phyloP scores from a whole-genome alignment of 2,113 vertebrate genomes.

The Beaufortia kweichowensis region DNA sequence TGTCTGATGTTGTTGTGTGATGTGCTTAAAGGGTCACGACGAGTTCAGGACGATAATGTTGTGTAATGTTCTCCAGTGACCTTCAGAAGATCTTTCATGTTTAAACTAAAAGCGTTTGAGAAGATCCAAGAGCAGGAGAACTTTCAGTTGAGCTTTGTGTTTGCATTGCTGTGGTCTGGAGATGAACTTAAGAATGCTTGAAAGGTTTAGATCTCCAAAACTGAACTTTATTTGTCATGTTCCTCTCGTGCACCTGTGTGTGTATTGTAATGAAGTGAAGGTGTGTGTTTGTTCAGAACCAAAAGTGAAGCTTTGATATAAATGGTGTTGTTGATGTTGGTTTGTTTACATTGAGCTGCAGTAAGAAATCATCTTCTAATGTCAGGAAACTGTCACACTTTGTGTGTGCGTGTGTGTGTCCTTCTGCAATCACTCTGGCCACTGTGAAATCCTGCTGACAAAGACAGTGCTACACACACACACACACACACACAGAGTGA shows the following conservation, averaged over 20 bases:
- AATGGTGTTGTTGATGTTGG: neutral
- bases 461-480: constrained; percentile 73
- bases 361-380: neutral
- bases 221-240: neutral
- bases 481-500: constrained; percentile 67
- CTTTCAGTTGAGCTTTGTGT: neutral
- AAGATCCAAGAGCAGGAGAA: too few species aligned
- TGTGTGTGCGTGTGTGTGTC: constrained; percentile 49
- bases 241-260: constrained; percentile 17
- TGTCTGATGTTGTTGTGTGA: neutral
- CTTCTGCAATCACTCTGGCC: constrained; percentile 72
- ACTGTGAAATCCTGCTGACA: constrained; percentile 80
- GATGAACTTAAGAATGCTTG: neutral
- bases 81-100: constrained; percentile 32
- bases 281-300: neutral
- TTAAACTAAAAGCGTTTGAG: too few species aligned
- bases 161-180: neutral
- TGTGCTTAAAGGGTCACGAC: constrained; percentile 37
- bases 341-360: neutral
- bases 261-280: neutral
- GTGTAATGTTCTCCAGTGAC: constrained; percentile 71
- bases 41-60: constrained; percentile 66
- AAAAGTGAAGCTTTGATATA: neutral
- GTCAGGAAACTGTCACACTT: constrained; percentile 12
- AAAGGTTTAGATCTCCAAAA: neutral